Evolutionary conservation across 2,888 invertebrate species (phyloP).

Genomic region (Stenotaenia linearis): DNA sequence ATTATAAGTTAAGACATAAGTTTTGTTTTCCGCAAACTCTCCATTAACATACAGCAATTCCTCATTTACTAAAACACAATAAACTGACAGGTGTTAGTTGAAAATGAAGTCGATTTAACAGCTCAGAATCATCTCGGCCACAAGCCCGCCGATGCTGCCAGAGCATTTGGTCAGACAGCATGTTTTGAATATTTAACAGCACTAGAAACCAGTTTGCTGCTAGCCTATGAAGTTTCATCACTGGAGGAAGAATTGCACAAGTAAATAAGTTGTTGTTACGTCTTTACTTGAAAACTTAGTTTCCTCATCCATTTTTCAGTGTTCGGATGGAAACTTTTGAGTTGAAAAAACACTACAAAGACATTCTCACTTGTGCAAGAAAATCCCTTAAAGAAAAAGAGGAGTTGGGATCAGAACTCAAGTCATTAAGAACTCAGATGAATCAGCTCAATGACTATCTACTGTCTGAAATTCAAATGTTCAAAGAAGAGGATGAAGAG

Average conservation of each 20-base stretch:
- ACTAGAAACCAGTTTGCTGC: slow-evolving; percentile 42
- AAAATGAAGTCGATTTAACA: slow-evolving; percentile 37
- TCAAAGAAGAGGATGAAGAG: slow-evolving; percentile 34
- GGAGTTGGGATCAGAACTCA: slow-evolving; percentile 42
- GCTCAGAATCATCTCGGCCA: slow-evolving; percentile 43
- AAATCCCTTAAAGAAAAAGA: slow-evolving; percentile 45
- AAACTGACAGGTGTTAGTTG: slow-evolving; percentile 36
- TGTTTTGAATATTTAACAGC: slow-evolving; percentile 43
- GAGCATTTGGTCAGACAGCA: slow-evolving; percentile 40
- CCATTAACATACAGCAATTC: too few species aligned
- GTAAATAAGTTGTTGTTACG: slow-evolving; percentile 30
- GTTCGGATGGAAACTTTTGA: slow-evolving; percentile 38
- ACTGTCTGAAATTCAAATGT: slow-evolving; percentile 36
- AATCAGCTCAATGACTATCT: slow-evolving; percentile 40
- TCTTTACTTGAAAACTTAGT: background rate
- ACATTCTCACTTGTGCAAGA: slow-evolving; percentile 38
- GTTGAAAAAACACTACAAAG: slow-evolving; percentile 39
- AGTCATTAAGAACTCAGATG: slow-evolving; percentile 40
- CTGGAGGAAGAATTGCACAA: slow-evolving; percentile 38
- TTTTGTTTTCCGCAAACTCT: too few species aligned
- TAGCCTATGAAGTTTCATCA: slow-evolving; percentile 41
- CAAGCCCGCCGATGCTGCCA: slow-evolving; percentile 43
- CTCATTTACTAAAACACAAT: too few species aligned
- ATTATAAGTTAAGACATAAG: too few species aligned
- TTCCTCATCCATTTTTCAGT: slow-evolving; percentile 30